These are phyloP conservation scores for Leptopilina myrica DNA, from an alignment of 2,888 invertebrate species.

Conservation along the genomic window DNA sequence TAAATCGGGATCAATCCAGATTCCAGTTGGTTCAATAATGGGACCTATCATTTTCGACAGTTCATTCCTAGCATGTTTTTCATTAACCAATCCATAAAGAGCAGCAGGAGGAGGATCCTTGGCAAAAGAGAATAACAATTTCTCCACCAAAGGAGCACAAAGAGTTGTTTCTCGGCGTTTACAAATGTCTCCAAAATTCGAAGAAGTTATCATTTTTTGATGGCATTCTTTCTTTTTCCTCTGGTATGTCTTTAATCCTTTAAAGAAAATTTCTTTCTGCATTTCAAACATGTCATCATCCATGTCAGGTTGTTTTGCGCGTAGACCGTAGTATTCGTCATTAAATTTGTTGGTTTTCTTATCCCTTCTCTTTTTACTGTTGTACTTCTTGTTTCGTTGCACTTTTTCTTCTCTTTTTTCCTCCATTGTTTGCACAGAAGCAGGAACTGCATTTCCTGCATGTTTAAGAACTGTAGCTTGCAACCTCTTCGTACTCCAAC, in stretches of 20 bases:
- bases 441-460: background rate
- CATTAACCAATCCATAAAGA: conserved; percentile 52
- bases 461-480: background rate
- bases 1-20: conserved; percentile 57
- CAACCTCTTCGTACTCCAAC: background rate
- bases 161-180: conserved; percentile 46
- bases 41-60: conserved; percentile 44
- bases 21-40: conserved; percentile 52
- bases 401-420: background rate
- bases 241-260: too few relatives aligned
- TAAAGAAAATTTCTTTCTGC: background rate
- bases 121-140: conserved; percentile 47
- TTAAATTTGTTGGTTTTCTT: background rate
- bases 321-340: conserved; percentile 6
- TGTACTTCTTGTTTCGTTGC: background rate
- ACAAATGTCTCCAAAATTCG: conserved; percentile 52
- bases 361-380: background rate
- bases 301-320: background rate
- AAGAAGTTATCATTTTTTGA: conserved; percentile 48
- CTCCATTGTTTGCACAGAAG: background rate
- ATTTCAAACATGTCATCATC: background rate
- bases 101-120: conserved; percentile 33
- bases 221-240: background rate
- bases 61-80: background rate
- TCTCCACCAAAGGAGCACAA: conserved; percentile 45